phyloP scores from a whole-genome alignment of 2,888 invertebrate species.

The Pemphredon lugubris region DNA sequence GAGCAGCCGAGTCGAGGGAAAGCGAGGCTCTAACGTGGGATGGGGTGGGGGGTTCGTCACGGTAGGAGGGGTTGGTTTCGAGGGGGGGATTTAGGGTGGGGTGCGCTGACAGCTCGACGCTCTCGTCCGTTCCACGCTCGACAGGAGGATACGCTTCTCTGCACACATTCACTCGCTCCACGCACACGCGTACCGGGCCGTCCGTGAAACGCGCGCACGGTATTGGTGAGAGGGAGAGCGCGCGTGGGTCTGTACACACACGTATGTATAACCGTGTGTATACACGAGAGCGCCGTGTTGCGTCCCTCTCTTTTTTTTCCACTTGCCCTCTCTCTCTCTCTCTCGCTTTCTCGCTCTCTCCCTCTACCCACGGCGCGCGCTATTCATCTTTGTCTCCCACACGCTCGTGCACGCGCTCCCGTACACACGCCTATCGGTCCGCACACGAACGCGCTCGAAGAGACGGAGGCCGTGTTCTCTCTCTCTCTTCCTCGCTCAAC shows the following conservation, averaged over 20 bases:
- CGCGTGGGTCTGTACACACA: conserved; percentile 37
- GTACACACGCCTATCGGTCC: neutral
- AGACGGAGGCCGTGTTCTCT: conserved; percentile 17
- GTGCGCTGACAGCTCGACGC: conserved; percentile 81
- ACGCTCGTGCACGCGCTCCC: conserved; percentile 49
- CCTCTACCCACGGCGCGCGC: conserved; percentile 50
- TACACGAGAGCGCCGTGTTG: conserved; percentile 37
- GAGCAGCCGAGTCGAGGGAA: conserved; percentile 47
- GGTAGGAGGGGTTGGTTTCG: conserved; percentile 71
- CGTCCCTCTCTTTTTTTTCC: conserved; percentile 57
- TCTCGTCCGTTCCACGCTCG: conserved; percentile 75
- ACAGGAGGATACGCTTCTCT: conserved; percentile 80
- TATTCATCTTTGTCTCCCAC: conserved; percentile 48
- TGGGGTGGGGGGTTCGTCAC: conserved; percentile 58
- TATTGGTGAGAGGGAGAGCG: conserved; percentile 40
- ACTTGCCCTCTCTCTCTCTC: conserved; percentile 53
- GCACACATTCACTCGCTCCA: conserved; percentile 75
- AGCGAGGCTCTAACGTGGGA: conserved; percentile 46
- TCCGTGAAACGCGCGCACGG: conserved; percentile 42
- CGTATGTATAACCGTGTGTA: conserved; percentile 27
- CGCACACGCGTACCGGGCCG: conserved; percentile 46
- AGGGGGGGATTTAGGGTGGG: conserved; percentile 77
- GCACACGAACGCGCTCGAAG: too few relatives aligned
- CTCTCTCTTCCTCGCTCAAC: too few relatives aligned
- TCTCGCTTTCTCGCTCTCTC: conserved; percentile 52